A percentile compares a stretch with the other conserved stretches of the same genome.
phyloP scores from a whole-genome alignment of 1,140 invertebrate species.

The Drosophila subpulchrella region DNA sequence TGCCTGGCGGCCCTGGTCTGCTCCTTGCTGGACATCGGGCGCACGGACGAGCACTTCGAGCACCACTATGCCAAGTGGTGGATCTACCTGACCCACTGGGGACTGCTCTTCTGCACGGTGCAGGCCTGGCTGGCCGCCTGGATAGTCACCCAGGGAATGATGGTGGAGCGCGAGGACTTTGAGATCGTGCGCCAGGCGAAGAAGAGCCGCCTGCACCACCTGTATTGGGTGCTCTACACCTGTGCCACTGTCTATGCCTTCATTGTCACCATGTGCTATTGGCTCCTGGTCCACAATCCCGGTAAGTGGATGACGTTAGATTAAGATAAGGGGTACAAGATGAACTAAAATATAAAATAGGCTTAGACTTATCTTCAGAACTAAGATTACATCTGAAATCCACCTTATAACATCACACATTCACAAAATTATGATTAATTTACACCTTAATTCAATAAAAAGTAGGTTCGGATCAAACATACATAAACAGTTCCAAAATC shows the following conservation, averaged over 20 bases:
- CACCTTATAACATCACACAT: too few relatives aligned
- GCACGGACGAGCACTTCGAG: conserved; percentile 81
- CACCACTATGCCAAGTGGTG: conserved; percentile 86
- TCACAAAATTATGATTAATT: too few relatives aligned
- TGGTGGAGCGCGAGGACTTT: conserved; percentile 84
- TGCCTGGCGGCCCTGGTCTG: conserved; percentile 86
- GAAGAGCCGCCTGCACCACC: conserved; percentile 84
- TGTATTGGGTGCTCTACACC: conserved; percentile 88
- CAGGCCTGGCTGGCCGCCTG: conserved; percentile 84
- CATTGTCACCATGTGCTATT: conserved; percentile 85
- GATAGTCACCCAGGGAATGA: conserved; percentile 84
- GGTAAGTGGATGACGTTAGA: conserved; percentile 50
- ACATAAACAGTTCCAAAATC: too few relatives aligned
- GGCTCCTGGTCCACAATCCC: conserved; percentile 81
- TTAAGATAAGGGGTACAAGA: too few relatives aligned
- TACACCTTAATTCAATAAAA: too few relatives aligned
- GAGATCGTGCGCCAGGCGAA: conserved; percentile 80
- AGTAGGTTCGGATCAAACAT: too few relatives aligned
- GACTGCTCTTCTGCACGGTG: conserved; percentile 85
- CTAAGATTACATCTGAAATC: too few relatives aligned
- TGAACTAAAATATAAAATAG: too few relatives aligned
- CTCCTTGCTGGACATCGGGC: conserved; percentile 86
- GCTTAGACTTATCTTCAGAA: too few relatives aligned
- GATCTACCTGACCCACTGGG: conserved; percentile 90
- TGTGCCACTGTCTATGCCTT: conserved; percentile 87